Evolutionary conservation across 1,140 invertebrate genomes (phyloP).

Genomic region (Colletes gigas): DNA sequence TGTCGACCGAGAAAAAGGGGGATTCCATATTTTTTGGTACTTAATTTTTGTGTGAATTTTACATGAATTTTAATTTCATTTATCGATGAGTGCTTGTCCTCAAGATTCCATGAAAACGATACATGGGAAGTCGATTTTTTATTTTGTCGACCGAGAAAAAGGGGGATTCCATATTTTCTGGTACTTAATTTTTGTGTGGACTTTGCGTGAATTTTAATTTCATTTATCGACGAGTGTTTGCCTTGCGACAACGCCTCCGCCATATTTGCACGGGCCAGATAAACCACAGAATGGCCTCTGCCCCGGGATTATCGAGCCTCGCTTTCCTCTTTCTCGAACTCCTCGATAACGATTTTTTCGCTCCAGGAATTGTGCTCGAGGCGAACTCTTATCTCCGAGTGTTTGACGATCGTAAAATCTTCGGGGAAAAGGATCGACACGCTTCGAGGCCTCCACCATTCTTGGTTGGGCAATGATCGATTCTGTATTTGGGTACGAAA

Average conservation of each 20-base stretch:
- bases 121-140: too few species aligned
- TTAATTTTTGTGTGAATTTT: too few species aligned
- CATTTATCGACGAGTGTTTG: conserved; percentile 63
- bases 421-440: conserved; percentile 40
- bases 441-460: background rate
- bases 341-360: conserved; percentile 61
- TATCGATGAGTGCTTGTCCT: too few species aligned
- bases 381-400: conserved; percentile 55
- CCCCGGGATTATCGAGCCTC: conserved; percentile 62
- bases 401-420: conserved; percentile 74
- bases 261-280: conserved; percentile 73
- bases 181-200: too few species aligned
- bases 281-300: conserved; percentile 46
- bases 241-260: conserved; percentile 57
- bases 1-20: too few species aligned
- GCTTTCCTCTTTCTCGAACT: conserved; percentile 30
- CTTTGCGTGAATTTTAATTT: too few species aligned
- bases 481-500: too few species aligned
- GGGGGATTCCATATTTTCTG: too few species aligned
- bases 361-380: conserved; percentile 5
- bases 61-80: too few species aligned
- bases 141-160: too few species aligned
- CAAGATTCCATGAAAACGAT: too few species aligned
- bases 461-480: background rate
- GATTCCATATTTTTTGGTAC: too few species aligned